Evolutionary conservation across 2,797 vertebrate genomes (phyloP), one percentile per base, ranked within the genome.

Genomic region (Periophthalmus magnuspinnatus): DNA sequence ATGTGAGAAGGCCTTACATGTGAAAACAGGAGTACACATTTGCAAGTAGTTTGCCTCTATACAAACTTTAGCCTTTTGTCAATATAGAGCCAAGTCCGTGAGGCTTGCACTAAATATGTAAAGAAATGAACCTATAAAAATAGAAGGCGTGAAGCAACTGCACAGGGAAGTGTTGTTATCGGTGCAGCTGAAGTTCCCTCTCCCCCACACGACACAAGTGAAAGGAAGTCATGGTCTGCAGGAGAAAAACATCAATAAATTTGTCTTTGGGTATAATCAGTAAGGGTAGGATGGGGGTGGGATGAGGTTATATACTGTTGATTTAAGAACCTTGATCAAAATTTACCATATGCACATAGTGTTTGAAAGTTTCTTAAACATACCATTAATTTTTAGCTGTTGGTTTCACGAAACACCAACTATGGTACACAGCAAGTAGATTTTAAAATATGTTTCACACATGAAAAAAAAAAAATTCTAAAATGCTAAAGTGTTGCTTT

Each of bases 11-110:
- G 54, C 59, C 59, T 74, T 48, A 1, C 50, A 63, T 65, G 62
- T 68, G 50, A 79, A 75, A 59, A 75, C 6, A 1, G 60, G 67
- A 55, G 56, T 5, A 7, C 36, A 72, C 22, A 55, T 87, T 91
- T 91, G 84, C 81, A 88, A 89, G 62, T 74, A 58, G 63, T 90
- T 91, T 90, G 80, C 78, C 72, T 78, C 70, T 69, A 79, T 84
- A 73, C 68, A 82, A 79, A 88, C 71, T 65, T 56, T 34, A 56
- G 16, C 38, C 58, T 41, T 74, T 81, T 54, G 22, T 75, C 32
- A 69, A 64, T 65, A 41, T 5, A 1, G 10, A 50, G 70, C 33
- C 47, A 5, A 52, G 17, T 47, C 59, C 33, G 1, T 61, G 72
- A 16, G 10, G 34, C 21, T 41, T 68, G 65, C 33, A 17, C 45